Evolutionary conservation across 2,797 vertebrate genomes (phyloP), one percentile per base, ranked within the genome.

Genomic region (Botia kubotai): DNA sequence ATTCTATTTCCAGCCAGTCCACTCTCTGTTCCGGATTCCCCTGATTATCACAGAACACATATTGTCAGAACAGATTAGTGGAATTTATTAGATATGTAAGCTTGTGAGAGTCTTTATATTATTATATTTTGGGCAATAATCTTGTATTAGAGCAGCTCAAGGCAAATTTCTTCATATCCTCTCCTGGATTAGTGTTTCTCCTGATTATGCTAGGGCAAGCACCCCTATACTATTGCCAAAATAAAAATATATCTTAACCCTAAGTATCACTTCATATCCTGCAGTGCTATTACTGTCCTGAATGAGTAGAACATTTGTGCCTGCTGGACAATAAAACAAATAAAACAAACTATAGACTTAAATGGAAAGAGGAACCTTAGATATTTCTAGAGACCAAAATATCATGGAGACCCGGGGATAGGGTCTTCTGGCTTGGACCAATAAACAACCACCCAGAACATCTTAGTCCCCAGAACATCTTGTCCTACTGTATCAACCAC

Each of bases 51-150:
- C 65, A 21, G 0, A 77, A 58, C 21, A 57, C 65, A 58, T 67
- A 70, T 74, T 63, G 63, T 86, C 83, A 86, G 80, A 80, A 81
- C 60, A 50, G 48, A 72, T 72, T 72, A 77, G 21, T 80, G 50
- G n/a, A 69, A 8, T 62, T 81, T 83, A 52, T 48, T 43, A 82
- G 83, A 84, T 67, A 58, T 81, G 69, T 63, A 70, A 69, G 43
- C 79, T 55, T 52, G 39, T 39, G 11, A 66, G n/a, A 52, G 66
- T 67, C 13, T 1, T 67, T 8, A 17, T 39, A 2, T 76, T 6
- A 6, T 73, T 60, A 33, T 57, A 58, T 50, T 53, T 66, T 36
- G 1, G n/a, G 4, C n/a, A 55, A 6, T 75, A 53, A 76, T 76
- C 62, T 48, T 76, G 4, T 23, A 67, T 39, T 55, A 75, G 7